Evolutionary conservation across 2,113 vertebrate species (phyloP).

Genomic region (Muscicapa adusta): DNA sequence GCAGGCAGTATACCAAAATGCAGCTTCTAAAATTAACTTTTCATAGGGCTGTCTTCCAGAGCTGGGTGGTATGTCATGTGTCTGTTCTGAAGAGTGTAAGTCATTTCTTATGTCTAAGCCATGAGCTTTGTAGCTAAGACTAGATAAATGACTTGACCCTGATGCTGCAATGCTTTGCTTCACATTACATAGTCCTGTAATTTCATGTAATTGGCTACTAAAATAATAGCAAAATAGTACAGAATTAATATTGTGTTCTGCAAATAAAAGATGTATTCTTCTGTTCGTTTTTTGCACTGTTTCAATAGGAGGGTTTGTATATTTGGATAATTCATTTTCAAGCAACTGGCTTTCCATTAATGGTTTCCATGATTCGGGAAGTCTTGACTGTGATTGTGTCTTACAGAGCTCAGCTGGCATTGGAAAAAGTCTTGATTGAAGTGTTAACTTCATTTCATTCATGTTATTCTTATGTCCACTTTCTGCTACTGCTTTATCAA

Average conservation of each 20-base stretch:
- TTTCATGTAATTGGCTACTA: background rate
- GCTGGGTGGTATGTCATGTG: background rate
- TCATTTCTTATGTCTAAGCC: background rate
- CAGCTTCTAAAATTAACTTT: background rate
- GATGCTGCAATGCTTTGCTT: background rate
- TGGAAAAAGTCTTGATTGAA: background rate
- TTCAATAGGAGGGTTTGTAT: background rate
- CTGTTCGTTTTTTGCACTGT: background rate
- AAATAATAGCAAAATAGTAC: background rate
- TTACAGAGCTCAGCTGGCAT: fast-evolving
- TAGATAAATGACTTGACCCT: background rate
- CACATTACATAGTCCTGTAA: background rate
- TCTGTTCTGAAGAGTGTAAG: background rate
- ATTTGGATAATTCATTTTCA: background rate
- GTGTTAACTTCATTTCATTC: background rate
- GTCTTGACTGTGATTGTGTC: background rate
- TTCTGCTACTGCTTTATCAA: background rate
- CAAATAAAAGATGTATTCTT: background rate
- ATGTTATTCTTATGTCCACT: background rate
- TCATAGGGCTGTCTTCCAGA: background rate
- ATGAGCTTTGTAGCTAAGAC: background rate
- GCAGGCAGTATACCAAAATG: background rate
- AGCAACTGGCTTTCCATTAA: background rate
- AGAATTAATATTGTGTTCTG: background rate
- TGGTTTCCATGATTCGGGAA: background rate